A percentile compares a stretch with the other conserved stretches of the same genome.
Conservation (phyloP, 1,140 invertebrate species). For the Helicoverpa zea region DNA sequence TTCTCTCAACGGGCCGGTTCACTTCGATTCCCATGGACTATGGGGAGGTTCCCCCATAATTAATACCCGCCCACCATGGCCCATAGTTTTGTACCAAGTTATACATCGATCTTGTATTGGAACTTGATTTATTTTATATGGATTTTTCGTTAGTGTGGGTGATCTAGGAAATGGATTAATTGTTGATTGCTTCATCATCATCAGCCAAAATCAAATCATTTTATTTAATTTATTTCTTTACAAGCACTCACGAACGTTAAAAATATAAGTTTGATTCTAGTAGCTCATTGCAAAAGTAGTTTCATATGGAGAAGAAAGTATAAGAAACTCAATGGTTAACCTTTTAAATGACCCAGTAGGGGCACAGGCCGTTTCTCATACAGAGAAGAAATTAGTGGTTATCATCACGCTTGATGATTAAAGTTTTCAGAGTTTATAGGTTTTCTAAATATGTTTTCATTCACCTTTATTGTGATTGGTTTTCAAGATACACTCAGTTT, state of each 20-base stretch:
- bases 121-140: constrained; percentile 35
- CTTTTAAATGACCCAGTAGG: neutral
- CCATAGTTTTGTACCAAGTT: constrained; percentile 47
- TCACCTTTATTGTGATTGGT: too few relatives aligned
- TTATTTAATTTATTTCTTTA: too few relatives aligned
- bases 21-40: constrained; percentile 55
- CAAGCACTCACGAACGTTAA: too few relatives aligned
- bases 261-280: too few relatives aligned
- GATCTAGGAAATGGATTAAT: neutral
- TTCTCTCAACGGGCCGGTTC: constrained; percentile 17
- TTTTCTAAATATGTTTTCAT: neutral
- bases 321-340: too few relatives aligned
- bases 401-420: neutral
- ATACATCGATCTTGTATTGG: constrained; percentile 27
- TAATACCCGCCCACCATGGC: constrained; percentile 70
- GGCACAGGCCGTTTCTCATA: neutral
- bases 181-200: neutral
- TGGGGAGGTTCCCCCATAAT: constrained; percentile 65
- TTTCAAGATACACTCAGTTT: too few relatives aligned
- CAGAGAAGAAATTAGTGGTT: neutral
- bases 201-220: too few relatives aligned
- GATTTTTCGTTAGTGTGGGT: constrained; percentile 3
- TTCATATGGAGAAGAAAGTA: too few relatives aligned
- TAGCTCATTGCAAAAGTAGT: too few relatives aligned
- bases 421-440: neutral